These are phyloP conservation scores for Octomys mimax DNA, from an alignment of 2,797 vertebrate species.

Conservation along the genomic window DNA sequence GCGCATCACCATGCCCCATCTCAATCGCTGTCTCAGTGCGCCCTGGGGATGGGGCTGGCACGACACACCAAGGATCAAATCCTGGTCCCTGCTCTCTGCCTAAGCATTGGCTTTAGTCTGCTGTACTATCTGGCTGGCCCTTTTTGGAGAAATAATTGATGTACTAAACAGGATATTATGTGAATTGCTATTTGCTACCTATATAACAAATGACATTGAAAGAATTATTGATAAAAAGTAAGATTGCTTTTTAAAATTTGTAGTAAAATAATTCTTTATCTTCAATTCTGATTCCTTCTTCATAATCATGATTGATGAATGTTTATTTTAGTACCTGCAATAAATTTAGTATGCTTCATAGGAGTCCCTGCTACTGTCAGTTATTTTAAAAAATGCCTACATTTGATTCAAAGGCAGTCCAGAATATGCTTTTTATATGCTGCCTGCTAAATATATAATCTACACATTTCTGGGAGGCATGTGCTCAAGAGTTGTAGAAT, in stretches of 20 bases:
- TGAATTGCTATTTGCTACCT: neutral
- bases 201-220: neutral
- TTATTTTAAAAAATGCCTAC: neutral
- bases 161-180: neutral
- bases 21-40: no score
- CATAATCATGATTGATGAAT: slow-evolving; percentile 1
- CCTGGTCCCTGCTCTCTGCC: no score
- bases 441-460: neutral
- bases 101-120: no score
- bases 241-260: neutral
- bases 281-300: neutral
- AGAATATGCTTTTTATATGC: neutral
- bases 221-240: neutral
- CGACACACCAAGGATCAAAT: no score
- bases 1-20: no score
- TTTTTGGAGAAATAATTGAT: slow-evolving; percentile 16
- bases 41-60: no score
- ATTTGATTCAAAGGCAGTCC: neutral
- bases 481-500: neutral
- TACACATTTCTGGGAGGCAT: slow-evolving; percentile 13
- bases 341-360: neutral
- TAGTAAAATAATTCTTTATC: neutral
- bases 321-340: neutral
- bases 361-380: neutral
- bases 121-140: no score